Conservation (phyloP, 2,797 vertebrate genomes). For the Cossypha caffra region DNA sequence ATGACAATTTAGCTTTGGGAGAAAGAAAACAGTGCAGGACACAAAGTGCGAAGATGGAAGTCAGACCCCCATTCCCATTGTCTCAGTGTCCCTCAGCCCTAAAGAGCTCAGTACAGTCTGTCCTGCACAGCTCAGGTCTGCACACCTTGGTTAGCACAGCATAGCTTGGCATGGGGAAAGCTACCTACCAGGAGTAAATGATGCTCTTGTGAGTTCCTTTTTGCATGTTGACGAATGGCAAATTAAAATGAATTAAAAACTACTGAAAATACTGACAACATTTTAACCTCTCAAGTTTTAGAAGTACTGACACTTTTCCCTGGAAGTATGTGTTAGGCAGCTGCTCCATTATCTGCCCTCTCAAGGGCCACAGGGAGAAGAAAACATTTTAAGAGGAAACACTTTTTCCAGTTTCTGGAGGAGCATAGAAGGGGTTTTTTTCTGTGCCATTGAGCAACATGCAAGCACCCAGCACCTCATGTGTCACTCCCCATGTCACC, state of each 20-base stretch:
- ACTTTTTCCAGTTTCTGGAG: background rate
- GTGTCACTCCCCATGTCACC: background rate
- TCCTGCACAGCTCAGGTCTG: background rate
- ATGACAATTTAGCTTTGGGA: too few species aligned
- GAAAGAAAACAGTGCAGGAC: too few species aligned
- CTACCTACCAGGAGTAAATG: fast-evolving
- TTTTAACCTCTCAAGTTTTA: background rate
- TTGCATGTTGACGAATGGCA: background rate
- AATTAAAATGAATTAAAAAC: background rate
- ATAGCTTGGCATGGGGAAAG: too few species aligned
- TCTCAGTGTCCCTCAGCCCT: too few species aligned
- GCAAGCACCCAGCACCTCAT: fast-evolving
- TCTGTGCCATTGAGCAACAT: fast-evolving
- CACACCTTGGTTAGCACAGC: background rate
- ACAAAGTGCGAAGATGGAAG: too few species aligned
- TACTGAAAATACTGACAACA: background rate
- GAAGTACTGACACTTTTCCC: background rate
- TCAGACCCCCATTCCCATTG: too few species aligned
- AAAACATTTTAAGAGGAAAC: background rate
- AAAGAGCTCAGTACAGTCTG: background rate
- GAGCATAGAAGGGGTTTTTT: background rate
- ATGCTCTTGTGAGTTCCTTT: background rate
- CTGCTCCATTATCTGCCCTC: background rate
- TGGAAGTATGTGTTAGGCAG: background rate
- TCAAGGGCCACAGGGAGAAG: background rate